Percentiles rank a stretch among this genome's conserved stretches.
Evolutionary conservation across 2,797 vertebrate species (phyloP).

Genomic region (Lutjanus argentimaculatus): DNA sequence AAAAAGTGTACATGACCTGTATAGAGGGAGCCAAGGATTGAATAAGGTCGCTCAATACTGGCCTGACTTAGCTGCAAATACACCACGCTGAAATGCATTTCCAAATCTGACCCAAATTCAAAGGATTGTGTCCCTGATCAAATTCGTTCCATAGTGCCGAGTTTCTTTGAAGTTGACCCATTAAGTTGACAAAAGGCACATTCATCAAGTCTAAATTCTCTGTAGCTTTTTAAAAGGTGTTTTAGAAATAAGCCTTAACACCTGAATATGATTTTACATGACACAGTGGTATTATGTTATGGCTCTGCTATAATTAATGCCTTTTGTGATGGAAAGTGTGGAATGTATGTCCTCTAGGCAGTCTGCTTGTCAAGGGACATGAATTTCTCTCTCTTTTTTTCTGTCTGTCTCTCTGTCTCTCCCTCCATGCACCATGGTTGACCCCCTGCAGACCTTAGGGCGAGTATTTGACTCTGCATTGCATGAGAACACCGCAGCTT

Average conservation of each 20-base stretch:
- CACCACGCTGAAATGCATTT: too few relatives aligned
- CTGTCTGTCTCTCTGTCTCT: background rate
- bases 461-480: slow-evolving; percentile 69
- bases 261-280: slow-evolving; percentile 33
- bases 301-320: slow-evolving; percentile 46
- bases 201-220: background rate
- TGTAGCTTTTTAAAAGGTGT: background rate
- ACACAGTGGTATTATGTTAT: slow-evolving; percentile 32
- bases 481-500: slow-evolving; percentile 71
- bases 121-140: too few relatives aligned
- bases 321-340: slow-evolving; percentile 54
- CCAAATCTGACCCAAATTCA: too few relatives aligned
- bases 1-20: too few relatives aligned
- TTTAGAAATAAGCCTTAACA: slow-evolving; percentile 11
- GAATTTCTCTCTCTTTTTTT: slow-evolving; percentile 1
- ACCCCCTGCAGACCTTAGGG: slow-evolving; percentile 72
- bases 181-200: too few relatives aligned
- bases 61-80: too few relatives aligned
- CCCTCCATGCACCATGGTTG: slow-evolving; percentile 56
- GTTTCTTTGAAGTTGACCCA: too few relatives aligned
- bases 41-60: too few relatives aligned
- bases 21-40: too few relatives aligned
- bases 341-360: slow-evolving; percentile 62
- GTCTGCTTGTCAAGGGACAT: slow-evolving; percentile 52
- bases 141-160: too few relatives aligned